phyloP scores from a whole-genome alignment of 2,888 invertebrate genomes.

The Sphaerophoria taeniata region DNA sequence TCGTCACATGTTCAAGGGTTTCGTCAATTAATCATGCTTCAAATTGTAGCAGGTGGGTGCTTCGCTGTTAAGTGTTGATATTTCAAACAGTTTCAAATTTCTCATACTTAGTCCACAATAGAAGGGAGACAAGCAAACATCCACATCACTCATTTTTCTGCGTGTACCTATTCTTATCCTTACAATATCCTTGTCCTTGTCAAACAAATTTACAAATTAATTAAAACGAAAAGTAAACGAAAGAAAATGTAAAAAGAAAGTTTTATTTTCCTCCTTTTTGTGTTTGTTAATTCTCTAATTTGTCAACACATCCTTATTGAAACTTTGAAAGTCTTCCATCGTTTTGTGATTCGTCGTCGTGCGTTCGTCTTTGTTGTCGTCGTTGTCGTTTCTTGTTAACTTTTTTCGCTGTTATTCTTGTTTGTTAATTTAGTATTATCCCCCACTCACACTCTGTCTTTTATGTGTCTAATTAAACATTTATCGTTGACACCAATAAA shows the following conservation, averaged over 20 bases:
- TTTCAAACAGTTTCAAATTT: too few relatives aligned
- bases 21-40: too few relatives aligned
- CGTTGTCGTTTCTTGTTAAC: background rate
- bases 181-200: background rate
- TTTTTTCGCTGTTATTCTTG: background rate
- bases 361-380: background rate
- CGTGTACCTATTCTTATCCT: too few relatives aligned
- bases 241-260: background rate
- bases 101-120: too few relatives aligned
- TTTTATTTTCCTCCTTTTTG: background rate
- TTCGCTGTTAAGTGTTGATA: too few relatives aligned
- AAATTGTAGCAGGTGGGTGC: too few relatives aligned
- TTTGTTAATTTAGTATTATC: background rate
- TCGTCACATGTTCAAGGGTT: too few relatives aligned
- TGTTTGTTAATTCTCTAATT: background rate
- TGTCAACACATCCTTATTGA: constrained; percentile 10
- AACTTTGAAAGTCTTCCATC: background rate
- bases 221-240: constrained; percentile 6
- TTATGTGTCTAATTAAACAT: constrained; percentile 37
- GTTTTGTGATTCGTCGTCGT: background rate
- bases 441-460: background rate
- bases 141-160: too few relatives aligned
- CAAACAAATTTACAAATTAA: constrained; percentile 24
- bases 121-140: too few relatives aligned
- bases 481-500: constrained; percentile 1